These are phyloP conservation scores for Microcaecilia unicolor DNA, from an alignment of 2,797 vertebrate genomes.

Conservation along the genomic window DNA sequence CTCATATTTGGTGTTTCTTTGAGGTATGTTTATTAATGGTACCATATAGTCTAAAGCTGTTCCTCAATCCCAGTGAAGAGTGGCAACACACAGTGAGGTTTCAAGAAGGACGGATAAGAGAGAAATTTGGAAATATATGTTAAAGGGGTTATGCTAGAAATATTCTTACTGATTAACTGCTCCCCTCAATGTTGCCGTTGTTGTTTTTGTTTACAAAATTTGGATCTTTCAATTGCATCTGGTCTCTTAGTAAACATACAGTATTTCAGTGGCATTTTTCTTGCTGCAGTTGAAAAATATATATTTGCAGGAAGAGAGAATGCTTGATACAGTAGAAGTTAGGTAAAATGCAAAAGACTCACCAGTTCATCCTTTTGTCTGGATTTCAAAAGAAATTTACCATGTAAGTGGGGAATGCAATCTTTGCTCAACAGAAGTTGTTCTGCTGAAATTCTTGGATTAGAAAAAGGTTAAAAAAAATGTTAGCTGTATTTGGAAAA, in stretches of 20 bases:
- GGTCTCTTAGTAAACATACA: not conserved
- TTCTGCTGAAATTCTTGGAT: conserved; percentile 26
- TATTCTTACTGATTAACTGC: not conserved
- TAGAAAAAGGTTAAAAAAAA: conserved; percentile 6
- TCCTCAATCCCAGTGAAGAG: not conserved
- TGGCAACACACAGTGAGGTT: conserved; percentile 1
- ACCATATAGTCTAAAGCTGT: no score
- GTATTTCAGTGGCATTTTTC: not conserved
- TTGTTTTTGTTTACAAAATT: no score
- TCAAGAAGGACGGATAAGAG: not conserved
- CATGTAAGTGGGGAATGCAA: conserved; percentile 13
- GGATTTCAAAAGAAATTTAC: not conserved
- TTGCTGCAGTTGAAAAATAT: not conserved
- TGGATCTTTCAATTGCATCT: not conserved
- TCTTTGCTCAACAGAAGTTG: conserved; percentile 21
- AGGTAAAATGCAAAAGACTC: conserved; percentile 9
- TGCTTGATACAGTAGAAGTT: conserved; percentile 1
- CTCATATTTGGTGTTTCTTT: no score
- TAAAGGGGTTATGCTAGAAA: not conserved
- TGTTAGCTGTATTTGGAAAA: conserved; percentile 11
- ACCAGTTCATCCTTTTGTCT: not conserved
- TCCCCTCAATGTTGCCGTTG: no score
- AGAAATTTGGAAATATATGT: not conserved
- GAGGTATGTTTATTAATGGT: no score
- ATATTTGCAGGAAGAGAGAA: not conserved